Percentiles rank a stretch among this genome's conserved stretches.
These are phyloP conservation scores for Dyspetes luteomarginatus DNA, from an alignment of 2,888 invertebrate genomes.

Conservation along the genomic window DNA sequence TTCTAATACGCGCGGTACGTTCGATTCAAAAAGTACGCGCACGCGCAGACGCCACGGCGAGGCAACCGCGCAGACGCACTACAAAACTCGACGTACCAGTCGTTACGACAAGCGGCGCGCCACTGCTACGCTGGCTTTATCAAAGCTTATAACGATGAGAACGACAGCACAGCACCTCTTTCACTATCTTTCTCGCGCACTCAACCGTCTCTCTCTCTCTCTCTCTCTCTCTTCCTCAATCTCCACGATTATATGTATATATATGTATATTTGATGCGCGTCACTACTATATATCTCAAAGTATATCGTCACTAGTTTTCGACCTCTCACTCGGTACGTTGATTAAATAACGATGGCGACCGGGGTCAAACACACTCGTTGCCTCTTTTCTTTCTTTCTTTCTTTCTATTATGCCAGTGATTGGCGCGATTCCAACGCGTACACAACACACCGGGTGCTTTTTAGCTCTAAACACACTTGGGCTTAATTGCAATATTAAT, in stretches of 20 bases:
- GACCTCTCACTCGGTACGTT: slow-evolving; percentile 6
- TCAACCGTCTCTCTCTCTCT: slow-evolving; percentile 41
- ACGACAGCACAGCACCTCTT: slow-evolving; percentile 35
- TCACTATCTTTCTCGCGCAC: slow-evolving; percentile 48
- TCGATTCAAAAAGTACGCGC: too few species aligned
- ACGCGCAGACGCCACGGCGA: slow-evolving; percentile 33
- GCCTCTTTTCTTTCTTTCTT: neutral
- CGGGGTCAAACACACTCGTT: neutral
- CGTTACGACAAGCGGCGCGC: slow-evolving; percentile 56
- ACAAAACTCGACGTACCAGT: slow-evolving; percentile 25
- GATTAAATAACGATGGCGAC: neutral
- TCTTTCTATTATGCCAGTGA: neutral
- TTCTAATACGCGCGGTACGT: too few species aligned
- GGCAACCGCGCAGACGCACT: slow-evolving; percentile 57
- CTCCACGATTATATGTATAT: neutral
- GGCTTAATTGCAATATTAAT: neutral
- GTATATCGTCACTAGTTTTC: neutral
- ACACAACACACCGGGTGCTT: neutral
- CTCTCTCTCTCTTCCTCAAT: slow-evolving; percentile 42
- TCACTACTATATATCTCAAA: neutral
- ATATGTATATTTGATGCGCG: neutral
- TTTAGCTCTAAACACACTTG: neutral
- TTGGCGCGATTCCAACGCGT: neutral
- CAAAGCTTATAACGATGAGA: slow-evolving; percentile 33
- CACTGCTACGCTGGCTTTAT: slow-evolving; percentile 51